phyloP scores from a whole-genome alignment of 2,113 vertebrate genomes.

The Elachura formosa region DNA sequence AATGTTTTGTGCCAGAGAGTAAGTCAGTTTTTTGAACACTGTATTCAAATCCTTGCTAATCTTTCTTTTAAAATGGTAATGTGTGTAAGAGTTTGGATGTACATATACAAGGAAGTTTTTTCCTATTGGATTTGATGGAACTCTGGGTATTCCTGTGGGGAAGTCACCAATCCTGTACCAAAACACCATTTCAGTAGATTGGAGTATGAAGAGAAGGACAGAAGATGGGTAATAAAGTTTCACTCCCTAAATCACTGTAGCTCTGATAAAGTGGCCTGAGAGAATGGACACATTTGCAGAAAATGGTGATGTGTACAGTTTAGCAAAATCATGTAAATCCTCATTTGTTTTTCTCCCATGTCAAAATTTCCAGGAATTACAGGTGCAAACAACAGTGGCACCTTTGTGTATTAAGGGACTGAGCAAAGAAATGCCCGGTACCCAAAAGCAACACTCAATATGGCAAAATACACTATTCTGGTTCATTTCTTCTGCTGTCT shows the following conservation, averaged over 20 bases:
- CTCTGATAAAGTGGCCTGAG: neutral
- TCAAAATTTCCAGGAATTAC: neutral
- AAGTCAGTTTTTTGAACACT: neutral
- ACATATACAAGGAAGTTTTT: neutral
- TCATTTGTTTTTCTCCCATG: neutral
- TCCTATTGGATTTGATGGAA: neutral
- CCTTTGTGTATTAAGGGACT: neutral
- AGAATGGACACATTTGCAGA: neutral
- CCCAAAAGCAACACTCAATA: neutral
- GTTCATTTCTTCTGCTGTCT: neutral
- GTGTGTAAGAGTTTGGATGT: neutral
- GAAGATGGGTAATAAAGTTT: neutral
- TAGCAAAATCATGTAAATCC: neutral
- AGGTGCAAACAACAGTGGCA: neutral
- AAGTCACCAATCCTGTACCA: neutral
- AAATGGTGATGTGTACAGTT: neutral
- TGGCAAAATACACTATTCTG: neutral
- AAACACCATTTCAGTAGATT: neutral
- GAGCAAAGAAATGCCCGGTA: accelerated
- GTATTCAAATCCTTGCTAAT: neutral
- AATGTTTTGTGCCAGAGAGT: neutral
- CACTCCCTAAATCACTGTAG: neutral
- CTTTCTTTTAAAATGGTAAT: neutral
- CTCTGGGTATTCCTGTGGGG: too few species aligned
- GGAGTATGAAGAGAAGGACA: neutral